Base-by-base conservation (phyloP, 2,888 invertebrate genomes). In the Hirtodrosophila confusa region DNA sequence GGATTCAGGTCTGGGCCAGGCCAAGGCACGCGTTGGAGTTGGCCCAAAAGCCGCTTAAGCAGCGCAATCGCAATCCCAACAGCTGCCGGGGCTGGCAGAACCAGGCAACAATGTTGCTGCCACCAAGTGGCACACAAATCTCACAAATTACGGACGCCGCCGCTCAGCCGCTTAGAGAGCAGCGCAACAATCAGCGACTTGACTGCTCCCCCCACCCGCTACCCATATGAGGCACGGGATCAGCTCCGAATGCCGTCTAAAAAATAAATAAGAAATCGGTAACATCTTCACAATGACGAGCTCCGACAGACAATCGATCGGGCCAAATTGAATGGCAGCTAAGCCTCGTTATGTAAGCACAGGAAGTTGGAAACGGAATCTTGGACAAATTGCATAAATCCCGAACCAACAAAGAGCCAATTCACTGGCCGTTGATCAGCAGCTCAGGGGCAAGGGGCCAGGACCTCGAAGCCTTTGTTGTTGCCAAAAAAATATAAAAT, bases 341-440 rank as follows among this genome's bases (percentile, higher is more conserved):
- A 69, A 65, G 64, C 51, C 69, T 58, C 50, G 71, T 74, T 70
- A 69, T 65, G 43, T 56, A 62, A 68, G 76, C 43, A 82, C 80
- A 79, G 80, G 80, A 82, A 78, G 78, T 64, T 56, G 67, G 50
- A 33, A 62, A 58, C 31, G 39, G 27, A 55, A 54, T 64, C 62
- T 64, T 64, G 58, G 65, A 80, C 80, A 82, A 78, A 78, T 78
- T 78, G 78, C 78, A 78, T 73, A 55, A 66, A 57, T 66, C 72
- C 65, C 29, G 49, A 47, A 11, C 58, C 11, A 47, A 57, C 58
- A 58, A 65, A 72, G 64, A 45, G 39, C 49, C 41, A 12, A 54
- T 54, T 10, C 62, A 50, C 53, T 54, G 50, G 36, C 41, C 67
- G 39, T 40, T 44, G 56, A 63, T 56, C 24, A 27, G 39, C 8